Conservation (phyloP, 2,888 invertebrate genomes). For the Chloromyia formosa region DNA sequence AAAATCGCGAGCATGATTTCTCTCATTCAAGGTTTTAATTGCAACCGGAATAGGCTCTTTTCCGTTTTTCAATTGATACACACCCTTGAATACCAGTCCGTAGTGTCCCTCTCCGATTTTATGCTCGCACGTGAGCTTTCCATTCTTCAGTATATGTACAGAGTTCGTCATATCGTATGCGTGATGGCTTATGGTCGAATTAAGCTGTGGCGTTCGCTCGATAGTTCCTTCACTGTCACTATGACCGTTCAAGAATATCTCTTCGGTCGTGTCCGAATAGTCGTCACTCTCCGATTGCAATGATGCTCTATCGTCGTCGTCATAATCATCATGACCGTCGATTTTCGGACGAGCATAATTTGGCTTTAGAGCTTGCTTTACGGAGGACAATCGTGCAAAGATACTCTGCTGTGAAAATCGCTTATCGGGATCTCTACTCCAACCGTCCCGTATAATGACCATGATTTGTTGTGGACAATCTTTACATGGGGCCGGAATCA, state of each 20-base stretch:
- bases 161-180: conserved; percentile 53
- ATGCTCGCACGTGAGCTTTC: conserved; percentile 58
- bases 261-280: conserved; percentile 39
- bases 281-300: conserved; percentile 35
- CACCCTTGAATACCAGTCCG: conserved; percentile 83
- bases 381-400: conserved; percentile 65
- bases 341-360: conserved; percentile 29
- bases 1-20: conserved; percentile 71
- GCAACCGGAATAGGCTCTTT: conserved; percentile 67
- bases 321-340: not conserved
- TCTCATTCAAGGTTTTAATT: conserved; percentile 70
- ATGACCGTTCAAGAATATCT: conserved; percentile 47
- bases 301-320: not conserved
- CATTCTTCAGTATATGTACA: conserved; percentile 56
- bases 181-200: not conserved
- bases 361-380: conserved; percentile 51
- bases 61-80: conserved; percentile 53
- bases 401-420: conserved; percentile 84
- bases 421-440: conserved; percentile 76
- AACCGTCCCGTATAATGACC: conserved; percentile 80
- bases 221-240: conserved; percentile 45
- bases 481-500: conserved; percentile 73
- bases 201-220: conserved; percentile 12
- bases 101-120: conserved; percentile 77
- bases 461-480: conserved; percentile 81